Percentiles rank a stretch among this genome's conserved stretches.
Evolutionary conservation across 2,113 vertebrate species (phyloP).

Genomic region (Myotis davidii): DNA sequence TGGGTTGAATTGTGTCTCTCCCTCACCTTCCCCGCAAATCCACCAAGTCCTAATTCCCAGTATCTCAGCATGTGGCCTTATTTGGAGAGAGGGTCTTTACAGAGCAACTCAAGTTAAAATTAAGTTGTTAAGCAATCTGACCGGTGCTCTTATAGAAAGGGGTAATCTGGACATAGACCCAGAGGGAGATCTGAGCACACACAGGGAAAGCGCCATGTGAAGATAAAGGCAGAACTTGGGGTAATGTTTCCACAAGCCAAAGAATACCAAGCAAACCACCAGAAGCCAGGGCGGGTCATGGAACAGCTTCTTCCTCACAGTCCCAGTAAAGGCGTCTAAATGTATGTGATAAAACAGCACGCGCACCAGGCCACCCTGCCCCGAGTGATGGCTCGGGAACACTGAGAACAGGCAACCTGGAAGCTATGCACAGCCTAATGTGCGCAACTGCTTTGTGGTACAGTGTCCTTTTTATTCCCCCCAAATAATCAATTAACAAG

Average conservation of each 20-base stretch:
- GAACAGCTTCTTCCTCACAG: background rate
- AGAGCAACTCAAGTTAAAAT: background rate
- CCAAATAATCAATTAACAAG: background rate
- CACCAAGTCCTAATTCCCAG: background rate
- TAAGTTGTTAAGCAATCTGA: background rate
- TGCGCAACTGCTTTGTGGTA: background rate
- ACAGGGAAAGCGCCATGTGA: too few species aligned
- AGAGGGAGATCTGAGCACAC: background rate
- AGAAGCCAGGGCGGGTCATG: background rate
- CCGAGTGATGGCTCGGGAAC: background rate
- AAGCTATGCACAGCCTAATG: background rate
- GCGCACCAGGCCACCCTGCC: background rate
- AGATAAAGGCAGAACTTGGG: background rate
- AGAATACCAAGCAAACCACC: background rate
- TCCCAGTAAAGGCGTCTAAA: background rate
- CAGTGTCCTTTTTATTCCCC: background rate
- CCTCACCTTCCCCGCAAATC: too few species aligned
- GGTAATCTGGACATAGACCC: background rate
- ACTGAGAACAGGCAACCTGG: background rate
- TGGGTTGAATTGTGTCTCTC: background rate
- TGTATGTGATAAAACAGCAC: too few species aligned
- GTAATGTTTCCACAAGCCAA: background rate
- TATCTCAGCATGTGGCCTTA: background rate
- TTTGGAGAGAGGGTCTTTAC: background rate
- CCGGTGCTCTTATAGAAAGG: background rate